Evolutionary conservation across 2,888 invertebrate species (phyloP).

Genomic region (Fabriciana adippe): DNA sequence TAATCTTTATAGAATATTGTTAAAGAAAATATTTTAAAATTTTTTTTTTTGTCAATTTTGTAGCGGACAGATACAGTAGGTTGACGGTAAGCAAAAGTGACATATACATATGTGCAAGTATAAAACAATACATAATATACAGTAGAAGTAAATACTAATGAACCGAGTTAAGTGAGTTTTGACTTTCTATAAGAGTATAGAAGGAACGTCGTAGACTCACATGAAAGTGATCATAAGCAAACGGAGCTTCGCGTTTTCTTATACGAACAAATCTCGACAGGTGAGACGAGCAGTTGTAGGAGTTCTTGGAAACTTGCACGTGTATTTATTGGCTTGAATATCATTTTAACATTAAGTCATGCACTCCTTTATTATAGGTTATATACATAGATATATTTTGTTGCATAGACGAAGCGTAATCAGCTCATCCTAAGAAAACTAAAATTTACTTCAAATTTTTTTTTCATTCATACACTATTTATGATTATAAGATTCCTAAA

Average conservation of each 20-base stretch:
- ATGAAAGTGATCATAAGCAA: constrained; percentile 8
- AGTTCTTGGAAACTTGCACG: constrained; percentile 17
- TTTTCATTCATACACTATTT: no score
- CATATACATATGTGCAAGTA: neutral
- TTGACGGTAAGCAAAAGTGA: neutral
- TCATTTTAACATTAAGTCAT: constrained; percentile 12
- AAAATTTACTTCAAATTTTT: no score
- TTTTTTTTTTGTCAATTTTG: neutral
- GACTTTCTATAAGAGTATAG: constrained; percentile 12
- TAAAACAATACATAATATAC: neutral
- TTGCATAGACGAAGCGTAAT: neutral
- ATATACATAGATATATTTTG: no score
- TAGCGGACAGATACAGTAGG: neutral
- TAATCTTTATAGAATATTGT: neutral
- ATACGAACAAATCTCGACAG: constrained; percentile 23
- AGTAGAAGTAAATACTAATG: neutral
- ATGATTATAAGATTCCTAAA: no score
- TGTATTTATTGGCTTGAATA: constrained; percentile 14
- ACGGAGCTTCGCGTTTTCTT: constrained; percentile 13
- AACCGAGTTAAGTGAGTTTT: constrained; percentile 9
- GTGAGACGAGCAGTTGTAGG: constrained; percentile 30
- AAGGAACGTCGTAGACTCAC: constrained; percentile 18
- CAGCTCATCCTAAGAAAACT: no score
- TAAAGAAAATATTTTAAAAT: neutral
- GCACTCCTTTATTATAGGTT: constrained; percentile 4